Evolutionary conservation across 2,113 vertebrate genomes (phyloP), one percentile per base, ranked within the genome.

Genomic region (Etheostoma cragini): DNA sequence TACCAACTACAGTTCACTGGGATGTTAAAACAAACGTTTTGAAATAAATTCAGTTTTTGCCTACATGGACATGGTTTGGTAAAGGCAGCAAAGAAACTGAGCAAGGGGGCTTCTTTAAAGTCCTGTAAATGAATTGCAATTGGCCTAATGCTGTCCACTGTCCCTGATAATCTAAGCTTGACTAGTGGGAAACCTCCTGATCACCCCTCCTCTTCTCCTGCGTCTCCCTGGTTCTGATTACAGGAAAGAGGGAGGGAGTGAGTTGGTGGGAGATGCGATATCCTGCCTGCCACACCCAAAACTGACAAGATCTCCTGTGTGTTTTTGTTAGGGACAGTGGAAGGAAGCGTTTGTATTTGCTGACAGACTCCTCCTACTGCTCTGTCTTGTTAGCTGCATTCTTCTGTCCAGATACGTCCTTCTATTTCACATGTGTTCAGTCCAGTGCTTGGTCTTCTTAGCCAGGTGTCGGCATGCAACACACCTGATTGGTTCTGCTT

Each of bases 201-300:
- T 45, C 46, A 13, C 16, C 38, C 6, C 46, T 24, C 70, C 42
- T 53, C 3, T 22, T 21, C 6, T 15, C 38, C 64, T 50, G 33
- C 33, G 22, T 76, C 30, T 56, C 57, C 45, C 54, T 71, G 72
- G 74, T 65, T 87, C 54, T 86, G 76, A 87, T 85, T 90, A 87
- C 88, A 89, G 89, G 91, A 90, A 91, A 71, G 71, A 70, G 83
- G 47, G 62, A 74, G 17, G 47, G 62, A 74, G 17, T 45, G 83
- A 83, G 84, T 77, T 72, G 58, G 81, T 81, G 88, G 87, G 86
- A 79, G 89, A 88, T 61, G 11, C 72, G 83, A 74, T 80, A 79
- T 92, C 91, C 88, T 87, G 69, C 19, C 58, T 58, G 73, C 81
- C 91, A 87, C 91, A 87, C 91, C 93, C 92, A 53, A 30, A 76